Evolutionary conservation across 2,113 vertebrate species (phyloP).

Genomic region (Ammodytes dubius): DNA sequence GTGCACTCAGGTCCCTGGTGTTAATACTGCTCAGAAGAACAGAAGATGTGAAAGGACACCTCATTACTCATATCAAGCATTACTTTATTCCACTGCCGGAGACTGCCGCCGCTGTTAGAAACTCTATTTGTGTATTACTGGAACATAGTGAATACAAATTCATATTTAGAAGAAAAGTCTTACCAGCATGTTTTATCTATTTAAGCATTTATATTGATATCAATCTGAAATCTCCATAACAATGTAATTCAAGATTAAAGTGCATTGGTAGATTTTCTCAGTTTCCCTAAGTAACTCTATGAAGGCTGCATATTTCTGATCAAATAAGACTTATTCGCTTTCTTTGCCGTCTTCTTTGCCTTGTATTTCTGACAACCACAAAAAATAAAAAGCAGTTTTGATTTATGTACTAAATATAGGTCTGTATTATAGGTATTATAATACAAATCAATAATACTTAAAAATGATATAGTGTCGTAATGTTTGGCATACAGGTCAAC

Average conservation of each 20-base stretch:
- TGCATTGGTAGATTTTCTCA: not conserved
- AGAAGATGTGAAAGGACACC: slow-evolving; percentile 71
- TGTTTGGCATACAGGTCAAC: not conserved
- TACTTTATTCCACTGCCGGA: slow-evolving; percentile 45
- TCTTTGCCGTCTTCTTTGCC: no score
- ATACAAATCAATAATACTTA: no score
- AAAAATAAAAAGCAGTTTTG: no score
- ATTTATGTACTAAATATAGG: no score
- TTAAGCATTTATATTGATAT: not conserved
- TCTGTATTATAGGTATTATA: no score
- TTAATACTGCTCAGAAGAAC: slow-evolving; percentile 67
- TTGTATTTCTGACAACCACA: no score
- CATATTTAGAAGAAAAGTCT: not conserved
- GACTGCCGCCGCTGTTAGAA: not conserved
- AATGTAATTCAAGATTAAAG: not conserved
- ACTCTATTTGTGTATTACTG: not conserved
- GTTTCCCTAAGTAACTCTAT: not conserved
- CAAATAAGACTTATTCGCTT: not conserved
- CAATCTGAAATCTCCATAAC: not conserved
- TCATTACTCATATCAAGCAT: slow-evolving; percentile 71
- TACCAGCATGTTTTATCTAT: not conserved
- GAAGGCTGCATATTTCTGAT: not conserved
- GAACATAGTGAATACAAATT: not conserved
- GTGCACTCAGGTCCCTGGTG: slow-evolving; percentile 53
- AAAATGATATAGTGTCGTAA: no score